Evolutionary conservation across 2,888 invertebrate genomes (phyloP), one percentile per base, ranked within the genome.

Genomic region (Catocala nupta): DNA sequence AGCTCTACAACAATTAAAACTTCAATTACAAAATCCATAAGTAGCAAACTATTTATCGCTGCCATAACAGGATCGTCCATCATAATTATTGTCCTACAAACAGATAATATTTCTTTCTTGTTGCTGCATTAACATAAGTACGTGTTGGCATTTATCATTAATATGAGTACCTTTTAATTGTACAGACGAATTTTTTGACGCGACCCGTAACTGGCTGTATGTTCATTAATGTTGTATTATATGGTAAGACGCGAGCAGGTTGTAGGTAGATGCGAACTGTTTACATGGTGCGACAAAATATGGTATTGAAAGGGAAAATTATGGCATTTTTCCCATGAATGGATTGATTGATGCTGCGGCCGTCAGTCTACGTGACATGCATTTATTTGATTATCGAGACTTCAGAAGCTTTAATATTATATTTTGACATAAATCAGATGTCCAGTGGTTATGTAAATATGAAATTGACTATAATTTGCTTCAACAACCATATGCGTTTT

Each of bases 201-300:
- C 77, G 60, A 16, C 16, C 68, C 72, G 55, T 74, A 70, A 53
- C 68, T 44, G 55, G 67, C 53, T 57, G 71, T 49, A 45, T 39
- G 63, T 72, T 77, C 83, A 84, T 84, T 84, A 84, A 83, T 77
- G 73, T 67, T 60, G 75, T 73, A 68, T 74, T 80, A 71, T 78
- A 82, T 75, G 83, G 83, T 68, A 70, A 74, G 74, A 67, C 71
- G 47, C 58, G 71, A 63, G 54, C 49, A 16, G 52, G 63, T 61
- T 53, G 49, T 48, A 36, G 49, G 49, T 59, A 60, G 72, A 75
- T 59, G 70, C 64, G 73, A 63, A 33, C 60, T 52, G 55, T 72
- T 57, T 55, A 74, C 75, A 72, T 55, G 43, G 33, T 36, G 44
- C 54, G 25, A 49, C 43, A 47, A 42, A 25, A 9, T 50, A 10